Evolutionary conservation across 2,888 invertebrate species (phyloP), one percentile per base, ranked within the genome.

Genomic region (Nezara viridula): DNA sequence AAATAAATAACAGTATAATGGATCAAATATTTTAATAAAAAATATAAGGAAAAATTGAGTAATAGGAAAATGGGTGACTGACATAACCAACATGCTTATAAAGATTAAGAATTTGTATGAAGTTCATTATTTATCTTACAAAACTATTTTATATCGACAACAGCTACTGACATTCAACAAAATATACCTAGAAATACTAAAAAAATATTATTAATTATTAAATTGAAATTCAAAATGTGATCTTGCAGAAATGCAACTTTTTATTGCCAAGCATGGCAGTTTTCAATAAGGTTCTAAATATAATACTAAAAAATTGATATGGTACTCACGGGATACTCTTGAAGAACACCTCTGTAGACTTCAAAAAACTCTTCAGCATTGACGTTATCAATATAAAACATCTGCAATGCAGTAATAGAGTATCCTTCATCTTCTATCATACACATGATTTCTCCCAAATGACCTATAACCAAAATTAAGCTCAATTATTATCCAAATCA

Each of bases 301-400:
- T 24, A 55, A 27, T 81, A 40, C 12, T 73, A 19, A 44, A 12
- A 81, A 21, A 89, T n/a, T 32, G 44, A 10, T 81, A 40, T 44
- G 10, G 2, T 37, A 91, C 93, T 92, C 92, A 96, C 96, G 92
- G 95, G 94, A 92, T 95, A 96, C 92, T 97, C 97, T 1, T 95
- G 95, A 60, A 97, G 94, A 88, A 98, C 96, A 2, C 98, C 98
- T 92, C 97, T 97, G 93, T 98, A 98, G 7, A 98, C 96, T 93
- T 98, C 98, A 92, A 96, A 95, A 93, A 98, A 98, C 92, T 98
- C 98, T 91, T 97, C 97, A 10, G 97, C 97, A 92, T 98, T 97
- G 0, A 96, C 94, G 90, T 95, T 95, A 91, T 96, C 97, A 91
- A 98, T 94, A 90, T 95, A 94, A 91, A 96, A 95, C 95, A 97